A percentile compares a stretch with the other conserved stretches of the same genome.
Conservation (phyloP, 2,797 vertebrate species). For the Falco biarmicus region DNA sequence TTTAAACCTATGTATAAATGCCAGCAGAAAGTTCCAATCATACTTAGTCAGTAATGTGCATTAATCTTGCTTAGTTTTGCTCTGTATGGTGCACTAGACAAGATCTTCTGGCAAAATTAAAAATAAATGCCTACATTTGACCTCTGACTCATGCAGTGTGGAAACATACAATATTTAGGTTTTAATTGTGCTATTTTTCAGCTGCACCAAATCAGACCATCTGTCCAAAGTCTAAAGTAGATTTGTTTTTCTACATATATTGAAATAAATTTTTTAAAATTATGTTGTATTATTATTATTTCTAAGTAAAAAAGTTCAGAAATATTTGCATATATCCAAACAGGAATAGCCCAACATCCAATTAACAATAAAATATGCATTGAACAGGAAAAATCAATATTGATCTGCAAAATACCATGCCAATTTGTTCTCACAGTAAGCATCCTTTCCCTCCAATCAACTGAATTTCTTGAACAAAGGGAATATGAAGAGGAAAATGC, state of each 20-base stretch:
- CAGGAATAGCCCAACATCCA: neutral
- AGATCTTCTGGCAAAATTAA: slow-evolving; percentile 76
- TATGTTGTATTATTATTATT: slow-evolving; percentile 48
- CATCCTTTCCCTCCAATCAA: slow-evolving; percentile 1
- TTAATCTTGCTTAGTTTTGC: slow-evolving; percentile 81
- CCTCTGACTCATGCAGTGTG: slow-evolving; percentile 82
- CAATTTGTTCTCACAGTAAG: neutral
- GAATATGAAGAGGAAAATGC: neutral
- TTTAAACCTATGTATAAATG: slow-evolving; percentile 71
- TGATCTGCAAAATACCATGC: slow-evolving; percentile 14
- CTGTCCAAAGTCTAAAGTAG: slow-evolving; percentile 72
- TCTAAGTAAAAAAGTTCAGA: slow-evolving; percentile 29
- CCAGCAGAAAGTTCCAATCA: slow-evolving; percentile 83
- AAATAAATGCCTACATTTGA: slow-evolving; percentile 80
- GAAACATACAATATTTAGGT: slow-evolving; percentile 80
- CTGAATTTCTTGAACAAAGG: neutral
- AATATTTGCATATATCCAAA: slow-evolving; percentile 41
- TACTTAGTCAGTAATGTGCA: slow-evolving; percentile 78
- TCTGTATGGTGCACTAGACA: slow-evolving; percentile 75
- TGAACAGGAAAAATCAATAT: slow-evolving; percentile 28
- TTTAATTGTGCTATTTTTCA: slow-evolving; percentile 73
- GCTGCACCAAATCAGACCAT: slow-evolving; percentile 71
- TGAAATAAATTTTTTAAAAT: slow-evolving; percentile 31
- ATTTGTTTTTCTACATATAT: slow-evolving; percentile 62
- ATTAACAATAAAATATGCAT: slow-evolving; percentile 34